Evolutionary conservation across 2,797 vertebrate genomes (phyloP).

Genomic region (Pelodytes ibericus): DNA sequence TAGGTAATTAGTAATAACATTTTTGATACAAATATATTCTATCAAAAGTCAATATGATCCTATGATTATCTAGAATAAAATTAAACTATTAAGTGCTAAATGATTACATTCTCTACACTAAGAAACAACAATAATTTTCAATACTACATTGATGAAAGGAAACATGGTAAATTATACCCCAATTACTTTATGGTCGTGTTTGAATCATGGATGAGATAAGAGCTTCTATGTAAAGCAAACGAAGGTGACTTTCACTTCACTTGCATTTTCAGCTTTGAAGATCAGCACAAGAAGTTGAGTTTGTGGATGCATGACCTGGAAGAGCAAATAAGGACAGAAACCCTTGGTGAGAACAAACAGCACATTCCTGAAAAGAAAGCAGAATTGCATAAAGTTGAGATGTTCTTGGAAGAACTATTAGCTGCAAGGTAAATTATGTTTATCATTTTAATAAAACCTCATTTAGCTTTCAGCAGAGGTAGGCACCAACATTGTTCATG

Average conservation of each 20-base stretch:
- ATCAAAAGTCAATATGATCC: no score
- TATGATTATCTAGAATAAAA: no score
- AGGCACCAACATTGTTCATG: no score
- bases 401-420: constrained; percentile 87
- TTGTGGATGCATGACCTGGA: constrained; percentile 90
- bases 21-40: no score
- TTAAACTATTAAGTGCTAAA: no score
- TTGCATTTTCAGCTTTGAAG: constrained; percentile 81
- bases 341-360: constrained; percentile 81
- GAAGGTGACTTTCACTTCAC: background rate
- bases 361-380: constrained; percentile 84
- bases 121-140: no score
- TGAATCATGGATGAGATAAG: background rate
- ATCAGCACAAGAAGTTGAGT: constrained; percentile 83
- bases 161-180: no score
- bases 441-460: background rate
- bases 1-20: no score
- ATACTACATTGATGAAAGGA: no score
- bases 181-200: no score
- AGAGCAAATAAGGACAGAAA: constrained; percentile 84
- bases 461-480: no score
- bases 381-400: constrained; percentile 86
- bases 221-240: background rate
- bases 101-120: no score
- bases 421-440: constrained; percentile 81